Evolutionary conservation across 1,140 invertebrate genomes (phyloP), one percentile per base, ranked within the genome.

Genomic region (Panonychus citri): DNA sequence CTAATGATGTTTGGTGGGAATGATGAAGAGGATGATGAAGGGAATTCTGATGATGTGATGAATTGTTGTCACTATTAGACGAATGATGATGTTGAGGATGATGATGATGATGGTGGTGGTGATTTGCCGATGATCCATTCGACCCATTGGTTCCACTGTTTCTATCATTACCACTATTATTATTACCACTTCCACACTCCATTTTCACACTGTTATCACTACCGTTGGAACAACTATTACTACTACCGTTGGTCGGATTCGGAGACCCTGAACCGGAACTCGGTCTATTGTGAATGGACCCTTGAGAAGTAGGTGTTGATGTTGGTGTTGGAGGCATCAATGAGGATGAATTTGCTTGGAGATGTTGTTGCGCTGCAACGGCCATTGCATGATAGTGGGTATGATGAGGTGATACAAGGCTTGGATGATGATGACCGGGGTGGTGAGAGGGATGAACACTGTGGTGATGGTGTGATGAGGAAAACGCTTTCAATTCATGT

Each of bases 321-420:
- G 58, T 58, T 48, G 54, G 56, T 26, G 54, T 57, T 25, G 58
- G 61, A n/a, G 58, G 59, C 3, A 53, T 55, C n/a, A n/a, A n/a
- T n/a, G n/a, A n/a, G n/a, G n/a, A n/a, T n/a, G n/a, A n/a, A n/a
- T n/a, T n/a, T n/a, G n/a, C n/a, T n/a, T n/a, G n/a, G n/a, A n/a
- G n/a, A n/a, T n/a, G n/a, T n/a, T n/a, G n/a, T n/a, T n/a, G n/a
- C n/a, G n/a, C n/a, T n/a, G n/a, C n/a, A n/a, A n/a, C n/a, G n/a
- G n/a, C n/a, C n/a, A n/a, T n/a, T n/a, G n/a, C n/a, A n/a, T n/a
- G n/a, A n/a, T n/a, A n/a, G n/a, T n/a, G n/a, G n/a, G n/a, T n/a
- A n/a, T n/a, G n/a, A n/a, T n/a, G n/a, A n/a, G n/a, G n/a, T n/a
- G n/a, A n/a, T n/a, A n/a, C n/a, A n/a, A n/a, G n/a, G n/a, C n/a